phyloP scores from a whole-genome alignment of 2,113 vertebrate species.

The Sylvietta virens region DNA sequence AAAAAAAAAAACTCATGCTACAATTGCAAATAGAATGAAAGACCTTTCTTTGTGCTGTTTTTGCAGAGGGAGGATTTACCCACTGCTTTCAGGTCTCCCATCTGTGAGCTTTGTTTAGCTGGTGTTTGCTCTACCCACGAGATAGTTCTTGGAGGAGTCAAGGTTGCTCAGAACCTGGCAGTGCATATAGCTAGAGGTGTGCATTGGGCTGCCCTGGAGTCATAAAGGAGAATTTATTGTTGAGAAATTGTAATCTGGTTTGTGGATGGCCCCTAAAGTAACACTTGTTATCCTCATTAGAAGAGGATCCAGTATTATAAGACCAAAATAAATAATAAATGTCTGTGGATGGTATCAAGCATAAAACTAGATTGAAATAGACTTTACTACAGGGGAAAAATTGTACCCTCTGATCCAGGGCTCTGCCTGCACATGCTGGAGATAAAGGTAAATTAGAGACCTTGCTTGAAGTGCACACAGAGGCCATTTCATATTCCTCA shows the following conservation, averaged over 20 bases:
- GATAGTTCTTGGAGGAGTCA: neutral
- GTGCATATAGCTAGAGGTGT: neutral
- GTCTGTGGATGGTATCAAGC: neutral
- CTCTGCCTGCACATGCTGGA: neutral
- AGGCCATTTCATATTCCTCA: neutral
- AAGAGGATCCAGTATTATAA: neutral
- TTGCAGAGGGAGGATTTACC: neutral
- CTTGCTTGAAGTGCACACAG: neutral
- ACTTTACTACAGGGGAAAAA: neutral
- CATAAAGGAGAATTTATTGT: neutral
- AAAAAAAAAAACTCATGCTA: neutral
- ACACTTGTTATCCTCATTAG: neutral
- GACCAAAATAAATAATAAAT: neutral
- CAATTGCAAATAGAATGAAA: neutral
- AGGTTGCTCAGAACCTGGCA: neutral
- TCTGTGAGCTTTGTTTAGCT: neutral
- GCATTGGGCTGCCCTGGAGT: neutral
- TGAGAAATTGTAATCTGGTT: neutral
- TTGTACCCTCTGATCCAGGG: neutral
- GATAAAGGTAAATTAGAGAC: neutral
- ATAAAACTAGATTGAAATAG: neutral
- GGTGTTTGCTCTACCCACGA: accelerated
- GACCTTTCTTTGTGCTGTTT: neutral
- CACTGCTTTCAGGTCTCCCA: neutral
- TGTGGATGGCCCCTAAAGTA: neutral